Percentiles rank a stretch among this genome's conserved stretches.
phyloP scores from a whole-genome alignment of 1,140 invertebrate species.

The Calosoma granatense region DNA sequence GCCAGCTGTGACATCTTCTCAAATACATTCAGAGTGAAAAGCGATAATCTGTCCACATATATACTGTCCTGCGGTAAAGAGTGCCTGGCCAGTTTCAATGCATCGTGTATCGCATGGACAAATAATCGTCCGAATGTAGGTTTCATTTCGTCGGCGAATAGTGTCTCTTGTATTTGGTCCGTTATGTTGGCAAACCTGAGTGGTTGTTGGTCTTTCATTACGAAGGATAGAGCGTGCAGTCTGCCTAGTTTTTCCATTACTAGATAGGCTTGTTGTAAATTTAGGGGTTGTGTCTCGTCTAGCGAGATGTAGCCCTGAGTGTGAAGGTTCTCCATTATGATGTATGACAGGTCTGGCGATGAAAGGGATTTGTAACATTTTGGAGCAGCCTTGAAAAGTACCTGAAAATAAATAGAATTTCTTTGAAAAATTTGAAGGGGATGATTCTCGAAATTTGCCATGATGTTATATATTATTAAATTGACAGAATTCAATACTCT shows the following conservation, averaged over 20 bases:
- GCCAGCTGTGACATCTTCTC: neutral
- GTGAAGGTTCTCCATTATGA: neutral
- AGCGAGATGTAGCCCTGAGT: neutral
- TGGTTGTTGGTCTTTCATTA: slow-evolving; percentile 11
- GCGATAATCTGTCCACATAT: slow-evolving; percentile 12
- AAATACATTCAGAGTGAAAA: slow-evolving; percentile 10
- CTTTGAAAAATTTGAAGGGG: no score
- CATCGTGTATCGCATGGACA: slow-evolving; percentile 12
- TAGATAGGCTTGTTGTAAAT: neutral
- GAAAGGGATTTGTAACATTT: neutral
- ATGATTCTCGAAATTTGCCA: no score
- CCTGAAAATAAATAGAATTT: neutral
- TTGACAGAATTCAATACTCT: no score
- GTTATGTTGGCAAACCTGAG: neutral
- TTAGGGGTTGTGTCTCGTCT: neutral
- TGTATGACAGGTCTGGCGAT: neutral
- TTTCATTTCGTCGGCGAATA: neutral
- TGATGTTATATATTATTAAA: no score
- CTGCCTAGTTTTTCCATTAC: slow-evolving; percentile 9
- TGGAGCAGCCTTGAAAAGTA: neutral
- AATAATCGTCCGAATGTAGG: slow-evolving; percentile 4
- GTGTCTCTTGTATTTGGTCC: neutral
- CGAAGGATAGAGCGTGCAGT: slow-evolving; percentile 11
- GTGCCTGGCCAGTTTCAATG: slow-evolving; percentile 10
- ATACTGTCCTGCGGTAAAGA: slow-evolving; percentile 11